phyloP scores from a whole-genome alignment of 2,113 vertebrate genomes.

The Thinocorus orbignyianus region DNA sequence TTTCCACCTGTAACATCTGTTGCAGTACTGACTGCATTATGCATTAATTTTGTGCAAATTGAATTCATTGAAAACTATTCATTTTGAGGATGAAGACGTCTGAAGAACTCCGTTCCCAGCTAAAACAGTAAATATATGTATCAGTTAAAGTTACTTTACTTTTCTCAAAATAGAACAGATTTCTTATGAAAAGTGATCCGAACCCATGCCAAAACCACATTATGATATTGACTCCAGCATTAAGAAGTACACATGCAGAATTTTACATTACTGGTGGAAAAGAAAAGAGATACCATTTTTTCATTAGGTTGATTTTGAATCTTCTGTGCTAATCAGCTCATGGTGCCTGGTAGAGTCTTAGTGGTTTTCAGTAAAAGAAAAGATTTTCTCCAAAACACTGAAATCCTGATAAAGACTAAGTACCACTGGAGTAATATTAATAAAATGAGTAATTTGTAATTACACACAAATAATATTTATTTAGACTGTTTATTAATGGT shows the following conservation, averaged over 20 bases:
- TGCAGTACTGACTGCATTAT: background rate
- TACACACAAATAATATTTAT: background rate
- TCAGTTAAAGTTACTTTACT: background rate
- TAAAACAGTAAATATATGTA: background rate
- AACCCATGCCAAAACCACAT: background rate
- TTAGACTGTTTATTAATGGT: background rate
- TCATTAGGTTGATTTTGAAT: background rate
- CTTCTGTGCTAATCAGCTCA: background rate
- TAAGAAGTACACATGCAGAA: background rate
- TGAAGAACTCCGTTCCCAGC: background rate
- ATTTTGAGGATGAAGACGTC: background rate
- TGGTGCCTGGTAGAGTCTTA: background rate
- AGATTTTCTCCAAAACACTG: background rate
- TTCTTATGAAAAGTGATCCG: background rate
- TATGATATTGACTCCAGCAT: background rate
- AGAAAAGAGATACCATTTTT: background rate
- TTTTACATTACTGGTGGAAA: background rate
- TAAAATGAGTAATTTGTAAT: background rate
- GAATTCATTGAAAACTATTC: background rate
- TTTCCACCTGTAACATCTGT: background rate
- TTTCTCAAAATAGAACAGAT: background rate
- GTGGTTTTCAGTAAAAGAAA: background rate
- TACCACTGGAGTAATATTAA: background rate
- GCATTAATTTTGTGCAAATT: background rate
- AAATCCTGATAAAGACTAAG: background rate